Base-by-base conservation (phyloP, 2,888 invertebrate genomes). In the Caradrina clavipalpis region DNA sequence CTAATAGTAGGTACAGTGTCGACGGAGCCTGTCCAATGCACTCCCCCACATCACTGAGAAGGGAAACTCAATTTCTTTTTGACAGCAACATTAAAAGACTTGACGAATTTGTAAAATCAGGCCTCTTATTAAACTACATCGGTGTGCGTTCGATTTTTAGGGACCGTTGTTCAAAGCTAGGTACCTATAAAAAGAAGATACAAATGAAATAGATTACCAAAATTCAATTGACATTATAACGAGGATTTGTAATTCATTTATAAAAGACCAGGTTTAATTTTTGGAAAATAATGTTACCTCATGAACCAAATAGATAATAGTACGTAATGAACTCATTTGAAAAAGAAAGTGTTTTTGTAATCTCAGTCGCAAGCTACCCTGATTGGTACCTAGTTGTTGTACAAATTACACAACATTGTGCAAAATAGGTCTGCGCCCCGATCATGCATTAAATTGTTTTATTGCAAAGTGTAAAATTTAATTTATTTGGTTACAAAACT, bases 61-160 rank as follows among this genome's bases (percentile, higher is more conserved):
- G 85, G 86, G 90, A 89, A 91, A 91, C 88, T 91, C 90, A 93
- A 93, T 94, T 93, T 93, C 92, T 92, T 93, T 94, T 90, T 92
- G 92, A 91, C 90, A 89, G 86, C 86, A 80, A 91, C 87, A 90
- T 92, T 91, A 91, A 86, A 80, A 88, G 84, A 86, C 82, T 81
- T 83, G 82, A 85, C 73, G 77, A 84, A 86, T 87, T 83, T 81
- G 73, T 78, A 81, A 83, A 84, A 84, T 71, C 65, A 53, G 62
- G 59, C 50, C 63, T 70, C 58, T 66, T 61, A 69, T 69, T 65
- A 69, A 26, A 39, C 35, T 50, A 62, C 2, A 42, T 61, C 39
- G 56, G n/a, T 17, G 61, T 45, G 67, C 55, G 58, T 56, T 62
- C 49, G 26, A 50, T 68, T 56, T 56, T 3, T 47, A 45, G 49